Base-by-base conservation (phyloP, 2,888 invertebrate genomes). In the Platycnemis pennipes region DNA sequence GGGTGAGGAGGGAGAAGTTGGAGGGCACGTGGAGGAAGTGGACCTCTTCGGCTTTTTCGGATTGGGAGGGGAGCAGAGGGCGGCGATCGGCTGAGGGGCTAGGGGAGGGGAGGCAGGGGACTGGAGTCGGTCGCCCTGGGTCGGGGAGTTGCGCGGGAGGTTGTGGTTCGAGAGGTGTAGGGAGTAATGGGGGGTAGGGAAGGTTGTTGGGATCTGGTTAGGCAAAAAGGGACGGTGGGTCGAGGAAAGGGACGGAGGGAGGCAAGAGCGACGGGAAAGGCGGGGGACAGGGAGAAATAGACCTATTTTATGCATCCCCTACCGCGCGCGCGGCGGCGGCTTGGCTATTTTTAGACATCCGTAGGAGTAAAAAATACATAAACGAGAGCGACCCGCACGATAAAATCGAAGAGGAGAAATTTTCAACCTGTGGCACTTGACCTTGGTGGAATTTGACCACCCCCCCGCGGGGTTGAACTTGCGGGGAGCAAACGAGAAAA, bases 371-470 rank as follows among this genome's bases (percentile, higher is more conserved):
- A n/a, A n/a, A n/a, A n/a, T n/a, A n/a, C 91, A 63, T n/a, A 77
- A 77, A 77, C 31, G 37, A 91, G 91, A 44, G 91, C 53, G 63
- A 89, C 56, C 46, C 56, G 8, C 91, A 69, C 63, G 91, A 91
- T 91, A 63, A 91, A 91, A 91, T 91, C 91, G 91, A 91, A 91
- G 91, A 91, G 53, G 91, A 91, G 91, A 91, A 91, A 63, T 91
- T 91, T 91, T 91, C 91, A 91, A 91, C 91, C 91, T 91, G 91
- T 91, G 91, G 91, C 91, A 91, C 91, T 91, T 91, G 91, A 91
- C 91, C 91, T 91, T 91, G 63, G 63, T 63, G 49, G 91, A 56
- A 56, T 91, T 89, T 91, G 91, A 91, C 91, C 91, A 91, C 37
- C 77, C 49, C 63, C 22, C 19, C 77, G 37, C 77, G 77, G 37